phyloP scores from a whole-genome alignment of 2,888 invertebrate species.

The Cynaeus angustus region DNA sequence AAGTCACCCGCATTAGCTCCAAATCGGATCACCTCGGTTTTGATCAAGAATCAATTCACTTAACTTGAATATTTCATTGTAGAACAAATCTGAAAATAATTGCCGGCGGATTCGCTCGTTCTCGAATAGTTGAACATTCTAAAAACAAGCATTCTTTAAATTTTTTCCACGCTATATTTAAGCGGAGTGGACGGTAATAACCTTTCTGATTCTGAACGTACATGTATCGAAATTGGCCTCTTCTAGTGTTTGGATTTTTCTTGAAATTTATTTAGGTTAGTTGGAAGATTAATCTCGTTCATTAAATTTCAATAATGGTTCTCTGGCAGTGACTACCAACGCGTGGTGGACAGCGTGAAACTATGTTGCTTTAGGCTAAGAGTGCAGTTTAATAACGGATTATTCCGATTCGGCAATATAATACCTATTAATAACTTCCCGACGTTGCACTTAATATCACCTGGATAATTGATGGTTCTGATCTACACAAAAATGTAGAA shows the following conservation, averaged over 20 bases:
- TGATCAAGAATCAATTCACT: conserved; percentile 53
- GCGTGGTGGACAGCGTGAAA: conserved; percentile 23
- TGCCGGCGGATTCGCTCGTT: conserved; percentile 5
- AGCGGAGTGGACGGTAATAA: conserved; percentile 24
- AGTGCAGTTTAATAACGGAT: conserved; percentile 53
- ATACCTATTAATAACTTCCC: conserved; percentile 15
- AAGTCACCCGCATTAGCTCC: conserved; percentile 45
- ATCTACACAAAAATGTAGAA: no score
- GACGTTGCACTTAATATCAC: not conserved
- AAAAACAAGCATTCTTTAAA: conserved; percentile 9
- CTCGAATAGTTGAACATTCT: conserved; percentile 1
- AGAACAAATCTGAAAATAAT: conserved; percentile 18
- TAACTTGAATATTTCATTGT: conserved; percentile 47
- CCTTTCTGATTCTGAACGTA: conserved; percentile 32
- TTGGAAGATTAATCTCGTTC: no score
- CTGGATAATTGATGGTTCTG: not conserved
- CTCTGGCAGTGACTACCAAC: conserved; percentile 22
- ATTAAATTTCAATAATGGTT: conserved; percentile 23
- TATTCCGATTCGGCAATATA: conserved; percentile 19
- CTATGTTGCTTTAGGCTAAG: conserved; percentile 43
- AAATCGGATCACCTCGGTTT: conserved; percentile 52
- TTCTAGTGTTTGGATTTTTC: no score
- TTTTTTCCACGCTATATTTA: conserved; percentile 31
- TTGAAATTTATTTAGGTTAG: no score
- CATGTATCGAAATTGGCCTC: no score